A percentile compares a stretch with the other conserved stretches of the same genome.
These are phyloP conservation scores for Leptodirus hochenwartii DNA, from an alignment of 2,888 invertebrate species.

Conservation along the genomic window DNA sequence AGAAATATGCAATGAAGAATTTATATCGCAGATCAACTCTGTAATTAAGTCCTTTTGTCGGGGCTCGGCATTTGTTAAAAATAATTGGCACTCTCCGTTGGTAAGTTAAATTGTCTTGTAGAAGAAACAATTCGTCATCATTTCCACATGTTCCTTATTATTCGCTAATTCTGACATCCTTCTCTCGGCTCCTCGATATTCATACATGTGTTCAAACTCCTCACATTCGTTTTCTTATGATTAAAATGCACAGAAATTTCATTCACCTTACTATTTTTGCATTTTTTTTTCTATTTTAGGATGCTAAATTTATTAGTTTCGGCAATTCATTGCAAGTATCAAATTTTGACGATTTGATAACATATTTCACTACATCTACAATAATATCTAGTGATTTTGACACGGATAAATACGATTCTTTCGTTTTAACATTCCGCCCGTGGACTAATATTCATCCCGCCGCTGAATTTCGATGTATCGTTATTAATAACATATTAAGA, in stretches of 20 bases:
- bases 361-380: slow-evolving; percentile 21
- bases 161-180: no score
- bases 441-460: slow-evolving; percentile 26
- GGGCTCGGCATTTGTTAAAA: slow-evolving; percentile 21
- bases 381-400: slow-evolving; percentile 21
- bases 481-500: slow-evolving; percentile 21
- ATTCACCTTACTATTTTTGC: no score
- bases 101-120: slow-evolving; percentile 13
- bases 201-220: no score
- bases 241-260: no score
- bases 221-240: slow-evolving; percentile 1
- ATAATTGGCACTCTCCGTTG: slow-evolving; percentile 25
- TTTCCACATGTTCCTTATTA: no score
- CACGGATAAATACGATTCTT: slow-evolving; percentile 17
- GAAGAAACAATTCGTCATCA: no score
- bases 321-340: slow-evolving; percentile 21
- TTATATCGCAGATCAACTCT: slow-evolving; percentile 17
- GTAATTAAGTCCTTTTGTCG: slow-evolving; percentile 18
- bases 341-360: slow-evolving; percentile 20
- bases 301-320: slow-evolving; percentile 24
- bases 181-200: no score
- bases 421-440: slow-evolving; percentile 21
- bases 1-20: slow-evolving; percentile 14
- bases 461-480: slow-evolving; percentile 24
- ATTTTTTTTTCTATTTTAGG: slow-evolving; percentile 18